phyloP scores from a whole-genome alignment of 2,113 vertebrate genomes.

The Bubo scandiacus region DNA sequence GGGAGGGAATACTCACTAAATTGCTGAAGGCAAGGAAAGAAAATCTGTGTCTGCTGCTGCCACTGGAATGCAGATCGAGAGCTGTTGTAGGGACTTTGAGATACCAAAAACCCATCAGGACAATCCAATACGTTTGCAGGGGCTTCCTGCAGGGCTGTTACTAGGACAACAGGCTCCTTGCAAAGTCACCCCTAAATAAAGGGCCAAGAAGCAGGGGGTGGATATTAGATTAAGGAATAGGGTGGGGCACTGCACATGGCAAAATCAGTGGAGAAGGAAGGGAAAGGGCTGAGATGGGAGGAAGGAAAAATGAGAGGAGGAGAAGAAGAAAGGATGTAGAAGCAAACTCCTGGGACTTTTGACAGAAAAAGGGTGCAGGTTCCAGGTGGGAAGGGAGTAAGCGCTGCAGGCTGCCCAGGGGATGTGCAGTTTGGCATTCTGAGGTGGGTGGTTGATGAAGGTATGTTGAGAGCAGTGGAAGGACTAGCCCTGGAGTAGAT shows the following conservation, averaged over 20 bases:
- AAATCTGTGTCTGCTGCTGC: neutral
- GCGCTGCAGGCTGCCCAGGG: fast-evolving
- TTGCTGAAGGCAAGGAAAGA: neutral
- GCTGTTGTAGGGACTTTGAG: neutral
- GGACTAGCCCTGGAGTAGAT: neutral
- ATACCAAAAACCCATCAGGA: neutral
- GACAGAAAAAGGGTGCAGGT: neutral
- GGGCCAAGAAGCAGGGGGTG: neutral
- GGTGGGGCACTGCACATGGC: neutral
- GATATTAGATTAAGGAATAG: neutral
- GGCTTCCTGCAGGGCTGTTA: neutral
- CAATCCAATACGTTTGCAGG: neutral
- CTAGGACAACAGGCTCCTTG: neutral
- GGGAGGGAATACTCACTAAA: neutral
- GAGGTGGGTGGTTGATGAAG: neutral
- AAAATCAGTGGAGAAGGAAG: neutral
- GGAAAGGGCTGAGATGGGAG: neutral
- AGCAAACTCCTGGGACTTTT: neutral
- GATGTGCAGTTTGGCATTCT: too few relatives aligned
- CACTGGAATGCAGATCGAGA: neutral
- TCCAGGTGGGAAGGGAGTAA: neutral
- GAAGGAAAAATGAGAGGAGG: neutral
- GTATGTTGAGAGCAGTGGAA: neutral
- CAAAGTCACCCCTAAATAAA: neutral
- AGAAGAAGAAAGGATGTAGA: neutral